phyloP scores from a whole-genome alignment of 1,140 invertebrate genomes.

The Potamilus streckersoni region DNA sequence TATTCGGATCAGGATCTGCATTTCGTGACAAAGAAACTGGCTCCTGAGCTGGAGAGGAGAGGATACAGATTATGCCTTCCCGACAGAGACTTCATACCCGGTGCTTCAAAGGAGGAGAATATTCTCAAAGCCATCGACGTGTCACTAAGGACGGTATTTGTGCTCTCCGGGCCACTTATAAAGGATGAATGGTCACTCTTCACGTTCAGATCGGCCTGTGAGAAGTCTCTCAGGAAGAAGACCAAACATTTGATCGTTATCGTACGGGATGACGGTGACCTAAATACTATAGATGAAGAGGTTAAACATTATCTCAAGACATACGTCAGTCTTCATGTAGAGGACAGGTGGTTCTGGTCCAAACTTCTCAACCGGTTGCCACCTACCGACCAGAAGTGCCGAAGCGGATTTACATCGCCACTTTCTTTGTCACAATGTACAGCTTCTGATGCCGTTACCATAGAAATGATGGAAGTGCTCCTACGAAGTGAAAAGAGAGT shows the following conservation, averaged over 20 bases:
- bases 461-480: no score
- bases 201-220: conserved; percentile 41
- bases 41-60: conserved; percentile 25
- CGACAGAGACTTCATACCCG: conserved; percentile 47
- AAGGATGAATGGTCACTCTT: conserved; percentile 50
- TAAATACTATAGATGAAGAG: conserved; percentile 34
- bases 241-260: conserved; percentile 41
- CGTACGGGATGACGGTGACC: conserved; percentile 16
- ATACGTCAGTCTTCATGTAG: conserved; percentile 30
- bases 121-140: conserved; percentile 42
- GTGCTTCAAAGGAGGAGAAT: conserved; percentile 50
- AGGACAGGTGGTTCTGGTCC: conserved; percentile 35
- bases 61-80: conserved; percentile 39
- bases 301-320: conserved; percentile 36
- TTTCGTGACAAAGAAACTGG: conserved; percentile 35
- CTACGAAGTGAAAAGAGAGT: no score
- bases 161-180: conserved; percentile 37
- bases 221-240: conserved; percentile 40
- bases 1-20: conserved; percentile 42
- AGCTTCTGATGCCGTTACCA: no score
- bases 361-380: conserved; percentile 33
- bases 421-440: no score
- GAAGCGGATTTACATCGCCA: no score
- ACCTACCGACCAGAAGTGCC: no score
- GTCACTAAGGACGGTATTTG: conserved; percentile 36